Conservation (phyloP, 2,113 vertebrate genomes). For the Melanerpes formicivorus region DNA sequence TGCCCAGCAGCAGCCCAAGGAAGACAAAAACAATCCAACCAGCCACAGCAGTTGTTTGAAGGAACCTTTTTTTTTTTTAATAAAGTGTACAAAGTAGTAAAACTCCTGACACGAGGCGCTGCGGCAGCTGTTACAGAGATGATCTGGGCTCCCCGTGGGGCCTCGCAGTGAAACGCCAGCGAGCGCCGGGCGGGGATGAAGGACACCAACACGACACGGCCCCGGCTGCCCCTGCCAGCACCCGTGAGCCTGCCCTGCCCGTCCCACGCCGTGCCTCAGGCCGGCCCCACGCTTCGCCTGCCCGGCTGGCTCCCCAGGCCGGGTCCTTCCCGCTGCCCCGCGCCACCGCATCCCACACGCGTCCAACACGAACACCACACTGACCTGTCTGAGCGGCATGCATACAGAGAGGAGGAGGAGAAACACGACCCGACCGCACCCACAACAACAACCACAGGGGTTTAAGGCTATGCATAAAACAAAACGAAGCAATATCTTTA, state of each 20-base stretch:
- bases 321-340: slow-evolving; percentile 35
- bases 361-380: slow-evolving; percentile 72
- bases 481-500: slow-evolving; percentile 86
- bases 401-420: slow-evolving; percentile 70
- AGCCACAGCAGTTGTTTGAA: not conserved
- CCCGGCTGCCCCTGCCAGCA: slow-evolving; percentile 19
- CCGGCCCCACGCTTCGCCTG: not conserved
- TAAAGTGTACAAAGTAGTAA: slow-evolving; percentile 72
- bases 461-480: slow-evolving; percentile 81
- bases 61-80: slow-evolving; percentile 64
- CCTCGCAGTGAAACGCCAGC: not conserved
- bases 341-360: slow-evolving; percentile 63
- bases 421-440: slow-evolving; percentile 41
- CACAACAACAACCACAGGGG: slow-evolving; percentile 53
- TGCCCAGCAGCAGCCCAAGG: not conserved
- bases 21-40: not conserved
- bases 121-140: slow-evolving; percentile 58
- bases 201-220: slow-evolving; percentile 38
- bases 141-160: not conserved
- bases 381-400: slow-evolving; percentile 78
- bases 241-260: slow-evolving; percentile 4
- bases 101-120: slow-evolving; percentile 55
- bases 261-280: not conserved
- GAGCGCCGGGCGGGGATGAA: slow-evolving; percentile 17
- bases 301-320: not conserved